A percentile compares a stretch with the other conserved stretches of the same genome.
Evolutionary conservation across 2,113 vertebrate species (phyloP).

Genomic region (Riparia riparia): DNA sequence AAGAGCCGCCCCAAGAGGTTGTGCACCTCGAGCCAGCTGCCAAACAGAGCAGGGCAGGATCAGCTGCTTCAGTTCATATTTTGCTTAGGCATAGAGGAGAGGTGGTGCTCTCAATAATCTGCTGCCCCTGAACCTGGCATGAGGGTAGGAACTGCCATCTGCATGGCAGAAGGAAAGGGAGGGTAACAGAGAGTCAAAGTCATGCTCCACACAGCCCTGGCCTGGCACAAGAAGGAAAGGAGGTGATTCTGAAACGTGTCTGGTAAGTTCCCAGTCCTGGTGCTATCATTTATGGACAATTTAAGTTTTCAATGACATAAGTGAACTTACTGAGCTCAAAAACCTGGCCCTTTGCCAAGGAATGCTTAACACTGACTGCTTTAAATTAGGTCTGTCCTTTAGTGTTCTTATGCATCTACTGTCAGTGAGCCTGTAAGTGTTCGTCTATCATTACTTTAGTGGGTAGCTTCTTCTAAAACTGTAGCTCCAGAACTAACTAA

Average conservation of each 20-base stretch:
- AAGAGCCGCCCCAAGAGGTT: neutral
- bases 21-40: neutral
- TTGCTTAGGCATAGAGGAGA: neutral
- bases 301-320: neutral
- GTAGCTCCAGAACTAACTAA: neutral
- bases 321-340: neutral
- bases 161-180: neutral
- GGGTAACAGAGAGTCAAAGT: neutral
- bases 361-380: neutral
- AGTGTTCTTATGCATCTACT: neutral
- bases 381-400: slow-evolving; percentile 1
- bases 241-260: neutral
- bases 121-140: neutral
- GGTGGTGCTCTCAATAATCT: neutral
- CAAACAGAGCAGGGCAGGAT: neutral
- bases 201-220: neutral
- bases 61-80: neutral
- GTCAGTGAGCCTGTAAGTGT: neutral
- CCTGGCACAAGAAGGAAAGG: neutral
- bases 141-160: neutral
- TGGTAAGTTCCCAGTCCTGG: neutral
- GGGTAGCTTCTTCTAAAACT: neutral
- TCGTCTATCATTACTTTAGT: neutral
- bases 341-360: neutral
- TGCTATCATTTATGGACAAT: neutral